Evolutionary conservation across 2,888 invertebrate genomes (phyloP), one percentile per base, ranked within the genome.

Genomic region (Caenorhabditis afra): DNA sequence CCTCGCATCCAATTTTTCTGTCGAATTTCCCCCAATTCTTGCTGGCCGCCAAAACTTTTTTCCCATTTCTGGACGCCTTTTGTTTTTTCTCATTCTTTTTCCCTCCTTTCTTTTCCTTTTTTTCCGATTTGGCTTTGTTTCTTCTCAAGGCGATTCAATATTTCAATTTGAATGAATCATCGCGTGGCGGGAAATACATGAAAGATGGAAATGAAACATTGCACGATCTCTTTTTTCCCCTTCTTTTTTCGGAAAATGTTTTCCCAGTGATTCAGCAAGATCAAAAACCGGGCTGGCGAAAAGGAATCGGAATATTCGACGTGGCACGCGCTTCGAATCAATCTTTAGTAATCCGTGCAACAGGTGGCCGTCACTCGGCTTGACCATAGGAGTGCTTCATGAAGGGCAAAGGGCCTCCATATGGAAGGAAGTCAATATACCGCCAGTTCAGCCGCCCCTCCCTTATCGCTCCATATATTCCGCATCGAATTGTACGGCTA

Each of bases 401-500:
- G 52, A 45, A 45, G 41, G 53, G 29, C 29, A 7, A 7, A 7
- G 29, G 29, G 29, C 29, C 29, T 29, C 7, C 29, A 29, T 12
- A 12, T 12, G 16, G 10, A 11, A 70, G 16, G 10, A 11, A 70
- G 71, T 62, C 59, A 62, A 55, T 64, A 62, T 71, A 57, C 62
- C 4, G 29, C 7, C 29, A 7, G 29, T 29, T 62, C 62, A n/a
- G 37, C 49, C 22, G 57, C 47, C 49, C 22, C 49, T 50, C 64
- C 58, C 64, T 73, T 73, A 73, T 73, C 73, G 73, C 64, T 58
- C 58, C 57, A 64, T 73, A 73, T 73, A 64, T 73, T 64, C 64
- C 73, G 44, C 57, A 62, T 71, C 53, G 57, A 71, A 71, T 62
- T 64, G 73, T 64, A 64, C 64, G 73, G 64, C 73, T 64, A 73